Base-by-base conservation (phyloP, 2,888 invertebrate genomes). In the Drosophila anceps region DNA sequence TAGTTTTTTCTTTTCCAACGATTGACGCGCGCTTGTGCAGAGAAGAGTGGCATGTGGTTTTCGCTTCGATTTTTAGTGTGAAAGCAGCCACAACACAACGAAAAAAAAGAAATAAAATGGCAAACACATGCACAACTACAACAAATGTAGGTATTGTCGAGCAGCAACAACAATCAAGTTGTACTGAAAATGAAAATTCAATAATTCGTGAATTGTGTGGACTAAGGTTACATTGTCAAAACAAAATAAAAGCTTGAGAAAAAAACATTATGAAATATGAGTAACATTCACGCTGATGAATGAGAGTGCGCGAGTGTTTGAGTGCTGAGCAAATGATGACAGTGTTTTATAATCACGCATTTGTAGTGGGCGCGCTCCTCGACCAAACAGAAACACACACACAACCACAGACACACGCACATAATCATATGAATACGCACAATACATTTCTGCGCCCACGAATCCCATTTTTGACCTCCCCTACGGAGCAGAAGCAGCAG, bases 71-170 rank as follows among this genome's bases (percentile, higher is more conserved):
- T 74, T 74, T 79, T 77, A 69, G 70, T 75, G 88, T 72, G 87
- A 88, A 88, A 88, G 69, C 86, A 76, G 74, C 60, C 74, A 72
- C 68, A 83, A 73, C 81, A 85, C 85, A 65, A 70, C 60, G 69
- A 68, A 61, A 69, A 66, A 68, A 61, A 66, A n/a, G n/a, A 68
- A 88, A 79, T 20, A 90, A 79, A 90, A 88, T 85, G 91, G 84
- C 91, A 85, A 90, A 78, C 85, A 84, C 88, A 88, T 76, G 70
- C 62, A 88, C 89, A 82, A 69, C 63, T 75, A 84, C 82, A 82
- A 76, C 67, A 90, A 87, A 88, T 74, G 83, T 90, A 87, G 82
- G 84, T 90, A 90, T 50, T 69, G 66, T 46, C 44, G 62, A 61
- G 50, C 60, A 73, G 66, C 70, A 71, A 66, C 70, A 71, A 27